phyloP scores from a whole-genome alignment of 2,888 invertebrate species.

The Psylliodes chrysocephalus region DNA sequence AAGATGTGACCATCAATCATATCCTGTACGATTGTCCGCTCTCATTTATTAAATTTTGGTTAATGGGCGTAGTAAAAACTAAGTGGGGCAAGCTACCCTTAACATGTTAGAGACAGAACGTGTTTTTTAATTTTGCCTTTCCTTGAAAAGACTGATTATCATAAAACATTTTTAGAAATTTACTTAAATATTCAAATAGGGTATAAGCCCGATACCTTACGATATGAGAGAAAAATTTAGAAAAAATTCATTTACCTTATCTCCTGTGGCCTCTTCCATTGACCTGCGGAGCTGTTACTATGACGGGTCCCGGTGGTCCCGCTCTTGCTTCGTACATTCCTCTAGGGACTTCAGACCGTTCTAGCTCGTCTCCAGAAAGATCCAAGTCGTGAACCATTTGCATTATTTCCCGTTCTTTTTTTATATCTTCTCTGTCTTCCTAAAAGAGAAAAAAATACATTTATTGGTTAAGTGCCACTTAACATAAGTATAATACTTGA shows the following conservation, averaged over 20 bases:
- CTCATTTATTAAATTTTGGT: no score
- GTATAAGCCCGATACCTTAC: no score
- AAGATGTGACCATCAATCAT: no score
- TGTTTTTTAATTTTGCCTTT: neutral
- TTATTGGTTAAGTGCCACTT: no score
- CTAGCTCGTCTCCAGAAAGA: conserved; percentile 80
- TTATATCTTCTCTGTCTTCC: conserved; percentile 78
- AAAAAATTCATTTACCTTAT: no score
- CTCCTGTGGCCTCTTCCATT: conserved; percentile 61
- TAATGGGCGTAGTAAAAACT: neutral
- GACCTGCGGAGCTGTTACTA: conserved; percentile 58
- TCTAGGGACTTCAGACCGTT: conserved; percentile 73
- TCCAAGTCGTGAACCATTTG: conserved; percentile 93
- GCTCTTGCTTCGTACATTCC: conserved; percentile 68
- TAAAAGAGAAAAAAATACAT: conserved; percentile 59
- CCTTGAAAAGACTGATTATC: neutral
- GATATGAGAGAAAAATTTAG: no score
- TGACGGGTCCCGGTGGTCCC: conserved; percentile 56
- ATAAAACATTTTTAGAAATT: no score
- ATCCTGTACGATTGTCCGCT: no score
- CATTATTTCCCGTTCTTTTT: conserved; percentile 91
- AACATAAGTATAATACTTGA: no score
- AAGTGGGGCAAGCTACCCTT: neutral
- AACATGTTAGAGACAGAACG: neutral
- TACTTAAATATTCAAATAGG: no score